phyloP scores from a whole-genome alignment of 2,888 invertebrate species.

The Phania funesta region DNA sequence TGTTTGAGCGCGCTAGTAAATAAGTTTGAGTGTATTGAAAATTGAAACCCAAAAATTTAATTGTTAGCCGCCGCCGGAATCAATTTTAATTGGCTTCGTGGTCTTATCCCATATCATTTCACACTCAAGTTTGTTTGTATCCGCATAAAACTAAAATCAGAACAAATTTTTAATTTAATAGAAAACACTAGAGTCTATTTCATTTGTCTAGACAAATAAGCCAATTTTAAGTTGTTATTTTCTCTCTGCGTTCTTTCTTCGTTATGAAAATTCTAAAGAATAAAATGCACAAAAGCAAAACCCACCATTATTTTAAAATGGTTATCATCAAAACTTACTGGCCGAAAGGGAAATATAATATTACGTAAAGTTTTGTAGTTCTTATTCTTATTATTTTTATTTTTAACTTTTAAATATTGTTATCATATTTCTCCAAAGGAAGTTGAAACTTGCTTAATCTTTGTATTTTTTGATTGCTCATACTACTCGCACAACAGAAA shows the following conservation, averaged over 20 bases:
- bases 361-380: constrained; percentile 27
- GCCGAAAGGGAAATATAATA: constrained; percentile 55
- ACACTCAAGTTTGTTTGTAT: not conserved
- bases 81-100: too few relatives aligned
- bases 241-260: constrained; percentile 1
- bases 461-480: constrained; percentile 1
- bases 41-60: too few relatives aligned
- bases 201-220: constrained; percentile 62
- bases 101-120: not conserved
- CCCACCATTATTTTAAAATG: constrained; percentile 27
- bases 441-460: constrained; percentile 42
- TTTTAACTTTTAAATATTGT: constrained; percentile 37
- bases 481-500: constrained; percentile 35
- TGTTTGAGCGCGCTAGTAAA: too few relatives aligned
- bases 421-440: constrained; percentile 44
- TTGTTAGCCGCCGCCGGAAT: too few relatives aligned
- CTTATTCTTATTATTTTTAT: constrained; percentile 33
- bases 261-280: not conserved
- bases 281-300: constrained; percentile 5
- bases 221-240: constrained; percentile 57
- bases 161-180: constrained; percentile 4
- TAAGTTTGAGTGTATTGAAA: too few relatives aligned
- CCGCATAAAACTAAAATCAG: not conserved
- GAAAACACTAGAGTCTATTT: constrained; percentile 45
- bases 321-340: constrained; percentile 50